phyloP scores from a whole-genome alignment of 2,113 vertebrate species.

The Sclerurus mexicanus region DNA sequence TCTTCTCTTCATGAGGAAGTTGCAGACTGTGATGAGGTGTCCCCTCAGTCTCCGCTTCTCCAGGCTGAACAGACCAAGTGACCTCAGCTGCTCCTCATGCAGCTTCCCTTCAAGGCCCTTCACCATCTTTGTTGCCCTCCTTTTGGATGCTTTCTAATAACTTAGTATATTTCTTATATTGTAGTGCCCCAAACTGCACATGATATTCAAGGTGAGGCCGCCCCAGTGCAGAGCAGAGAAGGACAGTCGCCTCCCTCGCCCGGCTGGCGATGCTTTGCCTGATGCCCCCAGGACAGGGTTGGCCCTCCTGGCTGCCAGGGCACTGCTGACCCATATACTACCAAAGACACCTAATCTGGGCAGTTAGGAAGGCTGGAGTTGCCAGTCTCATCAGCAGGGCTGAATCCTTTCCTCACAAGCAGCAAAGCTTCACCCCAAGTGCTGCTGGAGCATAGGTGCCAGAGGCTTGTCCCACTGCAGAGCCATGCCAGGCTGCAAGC shows the following conservation, averaged over 20 bases:
- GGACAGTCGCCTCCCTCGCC: neutral
- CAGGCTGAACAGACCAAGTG: neutral
- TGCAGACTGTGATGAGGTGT: neutral
- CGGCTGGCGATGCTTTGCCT: neutral
- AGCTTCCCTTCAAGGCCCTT: neutral
- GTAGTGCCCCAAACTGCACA: neutral
- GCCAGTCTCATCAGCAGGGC: fast-evolving
- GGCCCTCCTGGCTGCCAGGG: neutral
- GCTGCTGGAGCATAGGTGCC: fast-evolving
- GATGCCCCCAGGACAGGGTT: neutral
- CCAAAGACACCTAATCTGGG: neutral
- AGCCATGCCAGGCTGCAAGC: neutral
- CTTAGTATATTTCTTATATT: neutral
- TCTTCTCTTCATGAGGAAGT: neutral
- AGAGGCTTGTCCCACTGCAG: neutral
- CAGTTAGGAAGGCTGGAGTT: neutral
- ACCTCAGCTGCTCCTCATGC: neutral
- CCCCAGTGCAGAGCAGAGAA: neutral
- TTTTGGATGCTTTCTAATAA: neutral
- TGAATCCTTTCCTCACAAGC: fast-evolving
- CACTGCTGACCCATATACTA: neutral
- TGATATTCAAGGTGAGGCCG: neutral
- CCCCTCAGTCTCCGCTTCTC: neutral
- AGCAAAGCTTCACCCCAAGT: neutral
- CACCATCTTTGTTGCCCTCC: neutral